Evolutionary conservation across 1,140 invertebrate species (phyloP).

Genomic region (Luehdorfia chinensis): DNA sequence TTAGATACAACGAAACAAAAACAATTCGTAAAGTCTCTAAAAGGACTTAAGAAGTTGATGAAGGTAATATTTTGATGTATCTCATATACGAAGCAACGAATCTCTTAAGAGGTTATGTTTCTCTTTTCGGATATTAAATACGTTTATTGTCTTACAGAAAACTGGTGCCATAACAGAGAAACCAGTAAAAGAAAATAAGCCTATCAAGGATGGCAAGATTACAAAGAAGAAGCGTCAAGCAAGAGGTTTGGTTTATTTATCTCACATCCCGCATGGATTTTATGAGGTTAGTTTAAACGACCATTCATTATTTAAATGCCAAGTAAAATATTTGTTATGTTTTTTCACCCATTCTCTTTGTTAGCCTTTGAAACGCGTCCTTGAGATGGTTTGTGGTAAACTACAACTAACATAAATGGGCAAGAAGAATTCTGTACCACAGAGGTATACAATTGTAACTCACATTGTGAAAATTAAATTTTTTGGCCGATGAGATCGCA

Average conservation of each 20-base stretch:
- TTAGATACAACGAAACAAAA: conserved; percentile 64
- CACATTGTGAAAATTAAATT: too few species aligned
- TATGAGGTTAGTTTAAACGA: conserved; percentile 83
- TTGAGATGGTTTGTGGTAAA: too few species aligned
- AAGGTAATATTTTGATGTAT: conserved; percentile 40
- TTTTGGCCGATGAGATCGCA: too few species aligned
- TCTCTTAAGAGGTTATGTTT: conserved; percentile 34
- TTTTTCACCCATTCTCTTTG: too few species aligned
- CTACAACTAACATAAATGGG: too few species aligned
- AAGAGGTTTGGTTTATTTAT: conserved; percentile 87
- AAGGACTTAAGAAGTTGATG: conserved; percentile 66
- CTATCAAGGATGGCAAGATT: conserved; percentile 26
- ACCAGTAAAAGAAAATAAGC: conserved; percentile 21
- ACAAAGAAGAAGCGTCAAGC: conserved; percentile 36
- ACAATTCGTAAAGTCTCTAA: conserved; percentile 66
- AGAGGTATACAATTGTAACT: too few species aligned
- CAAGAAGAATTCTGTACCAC: too few species aligned
- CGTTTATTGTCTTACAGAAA: conserved; percentile 30
- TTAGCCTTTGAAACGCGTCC: too few species aligned
- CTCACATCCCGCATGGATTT: conserved; percentile 95
- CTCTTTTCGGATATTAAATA: background rate
- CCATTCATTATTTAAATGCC: too few species aligned
- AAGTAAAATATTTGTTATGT: too few species aligned
- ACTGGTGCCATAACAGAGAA: conserved; percentile 24
- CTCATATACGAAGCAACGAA: too few species aligned